phyloP scores from a whole-genome alignment of 1,140 invertebrate species.

The Copidosoma floridanum region DNA sequence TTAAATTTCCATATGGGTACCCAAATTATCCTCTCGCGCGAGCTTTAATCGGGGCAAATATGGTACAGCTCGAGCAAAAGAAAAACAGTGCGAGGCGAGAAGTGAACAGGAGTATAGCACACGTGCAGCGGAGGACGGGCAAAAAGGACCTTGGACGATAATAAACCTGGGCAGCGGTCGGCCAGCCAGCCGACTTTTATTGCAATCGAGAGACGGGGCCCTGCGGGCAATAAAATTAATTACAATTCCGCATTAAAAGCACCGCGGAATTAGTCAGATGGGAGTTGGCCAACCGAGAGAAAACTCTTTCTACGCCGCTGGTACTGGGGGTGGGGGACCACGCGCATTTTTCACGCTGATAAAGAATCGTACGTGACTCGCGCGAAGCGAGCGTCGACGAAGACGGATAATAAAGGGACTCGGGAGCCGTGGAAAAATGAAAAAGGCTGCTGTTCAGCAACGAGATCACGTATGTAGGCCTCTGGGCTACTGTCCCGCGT shows the following conservation, averaged over 20 bases:
- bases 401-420: too few species aligned
- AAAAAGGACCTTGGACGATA: not conserved
- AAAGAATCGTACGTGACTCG: not conserved
- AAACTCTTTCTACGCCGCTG: too few species aligned
- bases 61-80: too few species aligned
- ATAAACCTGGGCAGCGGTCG: slow-evolving; percentile 21
- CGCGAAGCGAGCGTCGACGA: too few species aligned
- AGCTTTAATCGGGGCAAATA: too few species aligned
- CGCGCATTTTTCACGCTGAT: not conserved
- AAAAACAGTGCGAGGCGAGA: too few species aligned
- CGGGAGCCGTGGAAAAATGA: not conserved
- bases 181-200: not conserved
- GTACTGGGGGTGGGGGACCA: not conserved
- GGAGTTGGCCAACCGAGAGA: not conserved
- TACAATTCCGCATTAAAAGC: not conserved
- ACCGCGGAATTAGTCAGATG: not conserved
- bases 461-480: not conserved
- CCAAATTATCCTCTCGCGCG: too few species aligned
- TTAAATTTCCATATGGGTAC: too few species aligned
- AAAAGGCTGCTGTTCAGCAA: not conserved
- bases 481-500: too few species aligned
- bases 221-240: not conserved
- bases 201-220: not conserved
- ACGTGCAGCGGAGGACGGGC: too few species aligned
- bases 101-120: too few species aligned